Percentiles rank a stretch among this genome's conserved stretches.
Evolutionary conservation across 2,113 vertebrate species (phyloP).

Genomic region (human): DNA sequence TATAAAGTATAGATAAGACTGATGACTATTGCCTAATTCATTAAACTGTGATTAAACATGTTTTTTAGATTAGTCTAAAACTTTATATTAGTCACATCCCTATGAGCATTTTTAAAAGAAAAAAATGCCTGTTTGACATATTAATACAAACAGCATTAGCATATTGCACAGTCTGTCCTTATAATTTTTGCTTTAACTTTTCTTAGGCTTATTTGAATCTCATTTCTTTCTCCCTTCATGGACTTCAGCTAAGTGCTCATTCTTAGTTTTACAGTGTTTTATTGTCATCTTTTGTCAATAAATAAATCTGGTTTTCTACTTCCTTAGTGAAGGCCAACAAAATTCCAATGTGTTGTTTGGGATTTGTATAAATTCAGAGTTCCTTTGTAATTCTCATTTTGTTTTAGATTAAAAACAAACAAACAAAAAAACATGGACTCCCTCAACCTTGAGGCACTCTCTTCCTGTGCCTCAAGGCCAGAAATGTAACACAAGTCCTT

Average conservation of each 20-base stretch:
- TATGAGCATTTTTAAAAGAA: not conserved
- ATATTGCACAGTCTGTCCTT: not conserved
- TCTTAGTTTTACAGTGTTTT: not conserved
- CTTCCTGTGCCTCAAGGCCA: not conserved
- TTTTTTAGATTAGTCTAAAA: not conserved
- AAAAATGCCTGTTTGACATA: not conserved
- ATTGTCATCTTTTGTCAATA: not conserved
- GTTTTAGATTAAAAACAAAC: not conserved
- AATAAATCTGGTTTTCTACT: not conserved
- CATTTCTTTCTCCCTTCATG: not conserved
- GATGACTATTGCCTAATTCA: not conserved
- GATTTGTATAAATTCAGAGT: not conserved
- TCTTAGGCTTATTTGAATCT: not conserved
- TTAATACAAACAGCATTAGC: not conserved
- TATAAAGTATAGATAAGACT: not conserved
- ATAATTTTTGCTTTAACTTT: not conserved
- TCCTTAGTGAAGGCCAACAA: not conserved
- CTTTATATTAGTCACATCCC: not conserved
- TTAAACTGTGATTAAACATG: not conserved
- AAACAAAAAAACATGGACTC: not conserved
- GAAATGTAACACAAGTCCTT: not conserved
- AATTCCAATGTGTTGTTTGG: not conserved
- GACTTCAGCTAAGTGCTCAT: not conserved
- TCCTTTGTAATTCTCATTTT: conserved; percentile 13
- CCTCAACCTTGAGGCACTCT: not conserved